These are phyloP conservation scores for Leptonema lineaticorne DNA, from an alignment of 1,140 invertebrate species.

Conservation along the genomic window DNA sequence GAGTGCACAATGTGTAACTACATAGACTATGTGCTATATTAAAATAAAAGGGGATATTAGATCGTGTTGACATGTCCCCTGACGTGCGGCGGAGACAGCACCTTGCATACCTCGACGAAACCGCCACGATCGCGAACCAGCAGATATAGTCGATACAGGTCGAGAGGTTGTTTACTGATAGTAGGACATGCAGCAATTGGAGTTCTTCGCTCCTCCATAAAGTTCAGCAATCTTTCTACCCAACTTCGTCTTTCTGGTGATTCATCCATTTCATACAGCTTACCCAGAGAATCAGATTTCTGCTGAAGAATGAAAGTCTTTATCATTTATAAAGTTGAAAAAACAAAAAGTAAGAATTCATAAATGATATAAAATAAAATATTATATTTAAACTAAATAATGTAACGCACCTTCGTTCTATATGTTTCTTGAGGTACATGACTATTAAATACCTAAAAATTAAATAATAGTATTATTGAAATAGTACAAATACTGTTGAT, in stretches of 20 bases:
- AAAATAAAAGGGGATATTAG: constrained; percentile 9
- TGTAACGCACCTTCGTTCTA: constrained; percentile 78
- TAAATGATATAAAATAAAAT: background rate
- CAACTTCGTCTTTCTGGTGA: constrained; percentile 87
- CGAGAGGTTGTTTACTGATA: constrained; percentile 96
- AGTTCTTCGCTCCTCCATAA: constrained; percentile 90
- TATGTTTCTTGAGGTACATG: constrained; percentile 87
- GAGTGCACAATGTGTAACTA: constrained; percentile 3
- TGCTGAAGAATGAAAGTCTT: constrained; percentile 47
- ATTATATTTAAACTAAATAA: constrained; percentile 45
- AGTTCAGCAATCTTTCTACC: constrained; percentile 88
- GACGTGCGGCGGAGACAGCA: constrained; percentile 57
- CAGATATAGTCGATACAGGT: constrained; percentile 94
- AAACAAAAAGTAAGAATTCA: background rate
- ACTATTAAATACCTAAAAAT: constrained; percentile 86
- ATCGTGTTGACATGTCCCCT: constrained; percentile 25
- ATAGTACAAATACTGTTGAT: background rate
- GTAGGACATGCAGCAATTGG: constrained; percentile 94
- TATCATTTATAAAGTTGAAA: background rate
- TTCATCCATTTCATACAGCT: constrained; percentile 96
- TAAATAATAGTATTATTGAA: background rate
- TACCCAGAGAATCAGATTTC: constrained; percentile 88
- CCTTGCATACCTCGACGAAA: constrained; percentile 92
- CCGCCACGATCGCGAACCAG: constrained; percentile 94
- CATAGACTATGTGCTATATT: background rate